These are phyloP conservation scores for Balaenoptera acutorostrata DNA, from an alignment of 2,113 vertebrate species.

Conservation along the genomic window DNA sequence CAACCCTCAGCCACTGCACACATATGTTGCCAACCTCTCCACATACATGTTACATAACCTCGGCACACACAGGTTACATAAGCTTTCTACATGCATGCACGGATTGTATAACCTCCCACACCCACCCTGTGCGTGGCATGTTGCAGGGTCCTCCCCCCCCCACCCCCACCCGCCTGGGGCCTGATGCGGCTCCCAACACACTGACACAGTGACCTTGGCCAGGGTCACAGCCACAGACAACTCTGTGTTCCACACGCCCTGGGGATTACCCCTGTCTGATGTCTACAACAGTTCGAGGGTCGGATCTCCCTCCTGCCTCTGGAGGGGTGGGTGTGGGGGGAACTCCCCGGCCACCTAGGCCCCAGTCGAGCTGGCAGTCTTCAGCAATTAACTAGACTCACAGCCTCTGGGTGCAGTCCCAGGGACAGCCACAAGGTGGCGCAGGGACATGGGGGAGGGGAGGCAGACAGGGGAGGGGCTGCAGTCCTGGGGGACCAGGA, in stretches of 20 bases:
- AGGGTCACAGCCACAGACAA: conserved; percentile 53
- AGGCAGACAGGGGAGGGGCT: not conserved
- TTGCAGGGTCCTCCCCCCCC: conserved; percentile 32
- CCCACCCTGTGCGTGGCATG: conserved; percentile 8
- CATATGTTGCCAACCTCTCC: conserved; percentile 4
- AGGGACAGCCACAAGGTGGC: conserved; percentile 61
- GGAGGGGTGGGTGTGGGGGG: not conserved
- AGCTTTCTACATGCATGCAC: conserved; percentile 41
- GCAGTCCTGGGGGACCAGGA: not conserved
- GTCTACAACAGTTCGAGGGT: not conserved
- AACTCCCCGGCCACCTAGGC: not conserved
- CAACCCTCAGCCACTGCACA: conserved; percentile 16
- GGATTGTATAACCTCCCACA: conserved; percentile 45
- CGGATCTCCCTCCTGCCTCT: not conserved
- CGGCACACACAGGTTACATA: conserved; percentile 50
- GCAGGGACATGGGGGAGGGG: conserved; percentile 43
- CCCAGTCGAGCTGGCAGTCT: not conserved
- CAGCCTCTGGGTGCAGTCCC: conserved; percentile 37
- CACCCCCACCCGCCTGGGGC: not conserved
- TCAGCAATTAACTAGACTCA: not conserved
- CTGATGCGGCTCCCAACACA: conserved; percentile 50
- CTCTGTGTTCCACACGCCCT: not conserved
- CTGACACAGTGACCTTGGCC: conserved; percentile 77
- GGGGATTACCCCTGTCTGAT: conserved; percentile 31
- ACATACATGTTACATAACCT: conserved; percentile 66